Evolutionary conservation across 2,888 invertebrate genomes (phyloP), one percentile per base, ranked within the genome.

Genomic region (Yponomeuta cagnagella): DNA sequence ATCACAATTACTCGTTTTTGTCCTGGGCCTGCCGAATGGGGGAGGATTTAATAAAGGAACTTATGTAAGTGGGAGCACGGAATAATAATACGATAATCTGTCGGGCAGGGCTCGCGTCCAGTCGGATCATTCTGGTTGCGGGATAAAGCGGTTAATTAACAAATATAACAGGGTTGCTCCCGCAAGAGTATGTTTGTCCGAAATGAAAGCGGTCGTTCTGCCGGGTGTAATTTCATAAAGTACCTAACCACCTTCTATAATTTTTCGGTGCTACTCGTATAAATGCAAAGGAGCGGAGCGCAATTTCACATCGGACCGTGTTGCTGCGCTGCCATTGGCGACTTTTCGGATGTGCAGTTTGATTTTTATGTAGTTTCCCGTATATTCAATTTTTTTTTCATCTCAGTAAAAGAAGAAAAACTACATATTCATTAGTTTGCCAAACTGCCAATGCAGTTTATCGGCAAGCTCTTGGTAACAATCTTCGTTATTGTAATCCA

Each of bases 221-320:
- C 52, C 52, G 52, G 52, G 52, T 58, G 15, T 15, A 58, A 58
- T 58, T 58, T 58, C 52, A 58, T 15, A n/a, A 9, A 23, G n/a
- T 68, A 31, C 12, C 66, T 66, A 43, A 33, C n/a, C 67, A 68
- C 67, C 31, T 68, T 43, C n/a, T 12, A 68, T 48, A 48, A 68
- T 30, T 85, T 86, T 83, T 83, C 79, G 84, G 83, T 83, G 79
- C 82, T 85, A 23, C 23, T 23, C 23, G 23, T 23, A 80, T 85
- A 86, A 86, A 87, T 86, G 85, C 85, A 85, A 85, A 85, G 84
- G 80, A 81, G 79, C 78, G 77, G 8, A 8, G 74, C 79, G 81
- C 82, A 83, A 84, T 85, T 82, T 79, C 74, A 76, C 76, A 77
- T 77, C 77, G 52, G 52, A 58, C 52, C 52, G 52, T 15, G 15